Percentiles rank a stretch among this genome's conserved stretches.
These are phyloP conservation scores for Dromiciops gliroides DNA, from an alignment of 2,113 vertebrate genomes.

Conservation along the genomic window DNA sequence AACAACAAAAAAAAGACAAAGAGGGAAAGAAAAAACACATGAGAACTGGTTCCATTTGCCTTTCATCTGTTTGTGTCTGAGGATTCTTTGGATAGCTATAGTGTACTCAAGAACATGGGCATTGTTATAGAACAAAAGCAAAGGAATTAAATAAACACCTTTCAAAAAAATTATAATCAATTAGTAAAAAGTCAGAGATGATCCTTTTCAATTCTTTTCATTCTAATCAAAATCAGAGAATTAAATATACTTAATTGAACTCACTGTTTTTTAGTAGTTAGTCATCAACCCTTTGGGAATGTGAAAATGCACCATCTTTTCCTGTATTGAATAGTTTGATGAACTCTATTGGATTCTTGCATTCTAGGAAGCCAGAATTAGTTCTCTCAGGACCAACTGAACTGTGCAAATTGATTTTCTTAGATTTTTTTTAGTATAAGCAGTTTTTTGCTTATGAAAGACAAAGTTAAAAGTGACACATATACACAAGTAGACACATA, in stretches of 20 bases:
- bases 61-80: conserved; percentile 6
- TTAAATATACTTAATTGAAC: neutral
- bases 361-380: conserved; percentile 6
- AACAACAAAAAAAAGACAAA: no score
- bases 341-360: neutral
- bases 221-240: conserved; percentile 28
- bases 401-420: neutral
- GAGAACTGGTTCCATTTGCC: neutral
- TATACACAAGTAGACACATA: neutral
- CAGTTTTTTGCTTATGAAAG: conserved; percentile 12
- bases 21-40: conserved; percentile 24
- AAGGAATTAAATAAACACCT: conserved; percentile 34
- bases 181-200: conserved; percentile 32
- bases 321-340: neutral
- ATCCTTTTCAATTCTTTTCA: no score
- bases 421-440: neutral
- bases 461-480: neutral
- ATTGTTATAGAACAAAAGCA: conserved; percentile 42
- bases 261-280: neutral
- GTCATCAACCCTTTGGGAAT: neutral
- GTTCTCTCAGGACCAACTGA: neutral
- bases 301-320: neutral
- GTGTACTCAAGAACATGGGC: conserved; percentile 39
- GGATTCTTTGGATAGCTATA: conserved; percentile 3
- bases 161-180: conserved; percentile 30